Evolutionary conservation across 2,797 vertebrate genomes (phyloP).

Genomic region (Microchirus variegatus): DNA sequence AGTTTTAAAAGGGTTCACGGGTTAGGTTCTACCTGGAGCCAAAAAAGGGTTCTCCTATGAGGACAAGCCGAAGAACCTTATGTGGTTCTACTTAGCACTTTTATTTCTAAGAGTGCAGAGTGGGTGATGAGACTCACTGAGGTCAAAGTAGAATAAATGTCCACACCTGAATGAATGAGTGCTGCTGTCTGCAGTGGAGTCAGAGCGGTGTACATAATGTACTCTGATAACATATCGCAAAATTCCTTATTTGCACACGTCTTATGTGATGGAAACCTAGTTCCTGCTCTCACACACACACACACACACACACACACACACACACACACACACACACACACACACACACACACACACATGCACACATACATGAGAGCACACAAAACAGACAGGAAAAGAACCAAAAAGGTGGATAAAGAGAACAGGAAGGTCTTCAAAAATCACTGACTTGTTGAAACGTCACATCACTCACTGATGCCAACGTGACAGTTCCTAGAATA

Average conservation of each 20-base stretch:
- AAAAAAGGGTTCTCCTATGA: no score
- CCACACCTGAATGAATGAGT: conserved; percentile 14
- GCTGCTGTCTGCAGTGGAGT: conserved; percentile 18
- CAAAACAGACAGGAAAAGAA: not conserved
- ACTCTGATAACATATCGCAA: conserved; percentile 52
- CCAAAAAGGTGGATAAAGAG: no score
- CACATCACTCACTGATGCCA: not conserved
- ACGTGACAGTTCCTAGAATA: not conserved
- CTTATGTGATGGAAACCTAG: conserved; percentile 38
- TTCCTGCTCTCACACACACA: conserved; percentile 12
- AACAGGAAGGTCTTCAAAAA: no score
- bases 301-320: not conserved
- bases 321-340: not conserved
- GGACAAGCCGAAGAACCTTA: no score
- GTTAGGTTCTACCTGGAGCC: no score
- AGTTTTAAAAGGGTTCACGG: no score
- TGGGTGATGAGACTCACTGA: not conserved
- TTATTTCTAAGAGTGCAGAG: no score
- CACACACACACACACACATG: not conserved
- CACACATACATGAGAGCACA: not conserved
- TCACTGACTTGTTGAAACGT: not conserved
- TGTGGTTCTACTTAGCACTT: no score
- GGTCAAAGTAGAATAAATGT: not conserved
- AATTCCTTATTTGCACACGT: conserved; percentile 38
- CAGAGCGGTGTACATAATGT: conserved; percentile 40